Evolutionary conservation across 2,797 vertebrate species (phyloP).

Genomic region (Acestrorhynchus altus): DNA sequence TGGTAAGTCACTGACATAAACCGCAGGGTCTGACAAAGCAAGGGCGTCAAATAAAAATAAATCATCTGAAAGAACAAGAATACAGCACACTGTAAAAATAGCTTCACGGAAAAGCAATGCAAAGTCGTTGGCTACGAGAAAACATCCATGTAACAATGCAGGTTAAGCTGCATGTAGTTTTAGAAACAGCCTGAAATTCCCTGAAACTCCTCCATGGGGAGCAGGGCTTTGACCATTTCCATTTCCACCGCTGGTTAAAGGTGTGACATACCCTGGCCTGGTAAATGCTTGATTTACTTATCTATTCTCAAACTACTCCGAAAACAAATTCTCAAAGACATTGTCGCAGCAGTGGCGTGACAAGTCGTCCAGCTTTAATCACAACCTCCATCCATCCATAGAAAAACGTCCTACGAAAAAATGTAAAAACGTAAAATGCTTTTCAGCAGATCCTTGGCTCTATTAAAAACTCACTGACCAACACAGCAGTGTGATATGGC

Average conservation of each 20-base stretch:
- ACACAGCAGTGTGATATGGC: neutral
- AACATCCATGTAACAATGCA: neutral
- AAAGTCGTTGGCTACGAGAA: neutral
- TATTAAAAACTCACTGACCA: neutral
- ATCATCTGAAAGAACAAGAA: slow-evolving; percentile 11
- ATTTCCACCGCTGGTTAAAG: neutral
- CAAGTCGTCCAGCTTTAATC: neutral
- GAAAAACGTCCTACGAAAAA: neutral
- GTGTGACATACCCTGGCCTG: neutral
- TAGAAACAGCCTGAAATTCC: neutral
- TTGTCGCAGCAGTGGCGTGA: neutral
- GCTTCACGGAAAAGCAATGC: neutral
- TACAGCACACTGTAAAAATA: slow-evolving; percentile 1
- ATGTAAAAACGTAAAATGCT: neutral
- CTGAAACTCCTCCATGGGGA: neutral
- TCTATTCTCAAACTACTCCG: neutral
- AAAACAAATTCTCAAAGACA: too few species aligned
- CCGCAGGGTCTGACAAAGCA: neutral
- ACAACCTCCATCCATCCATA: too few species aligned
- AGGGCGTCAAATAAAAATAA: slow-evolving; percentile 9
- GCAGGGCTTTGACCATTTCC: neutral
- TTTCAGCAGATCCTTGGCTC: neutral
- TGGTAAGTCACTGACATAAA: neutral
- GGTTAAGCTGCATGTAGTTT: neutral
- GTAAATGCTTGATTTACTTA: neutral